A percentile compares a stretch with the other conserved stretches of the same genome.
phyloP scores from a whole-genome alignment of 2,797 vertebrate genomes.

The Esox masquinongy region DNA sequence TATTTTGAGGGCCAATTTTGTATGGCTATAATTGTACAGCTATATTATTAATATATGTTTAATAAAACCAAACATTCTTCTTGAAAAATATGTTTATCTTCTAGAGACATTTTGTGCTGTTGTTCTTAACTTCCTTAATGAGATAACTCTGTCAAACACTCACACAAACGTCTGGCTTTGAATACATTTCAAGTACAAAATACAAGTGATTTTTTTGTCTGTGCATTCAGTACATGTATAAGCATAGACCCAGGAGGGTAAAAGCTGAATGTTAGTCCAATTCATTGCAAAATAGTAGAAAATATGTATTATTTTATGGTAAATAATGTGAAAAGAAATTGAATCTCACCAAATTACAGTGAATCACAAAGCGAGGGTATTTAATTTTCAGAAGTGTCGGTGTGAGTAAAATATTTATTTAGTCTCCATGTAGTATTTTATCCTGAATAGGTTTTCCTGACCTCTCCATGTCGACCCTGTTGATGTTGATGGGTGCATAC shows the following conservation, averaged over 20 bases:
- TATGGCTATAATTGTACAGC: slow-evolving; percentile 88
- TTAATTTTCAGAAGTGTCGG: slow-evolving; percentile 27
- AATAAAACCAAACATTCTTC: slow-evolving; percentile 79
- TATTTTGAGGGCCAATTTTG: slow-evolving; percentile 81
- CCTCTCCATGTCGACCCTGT: no score
- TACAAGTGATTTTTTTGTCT: background rate
- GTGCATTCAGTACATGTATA: background rate
- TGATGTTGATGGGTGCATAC: no score
- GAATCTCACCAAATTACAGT: slow-evolving; percentile 21
- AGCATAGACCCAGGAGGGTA: background rate
- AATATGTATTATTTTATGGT: background rate
- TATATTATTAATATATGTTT: slow-evolving; percentile 91
- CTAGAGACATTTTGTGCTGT: slow-evolving; percentile 9
- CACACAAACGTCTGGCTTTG: background rate
- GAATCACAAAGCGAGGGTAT: slow-evolving; percentile 18
- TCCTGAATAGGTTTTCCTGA: slow-evolving; percentile 10
- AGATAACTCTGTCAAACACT: background rate
- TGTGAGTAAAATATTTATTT: slow-evolving; percentile 19
- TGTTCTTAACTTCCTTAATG: background rate
- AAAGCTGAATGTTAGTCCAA: background rate
- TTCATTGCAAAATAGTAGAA: background rate
- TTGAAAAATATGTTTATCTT: slow-evolving; percentile 22
- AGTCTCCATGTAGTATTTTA: slow-evolving; percentile 23
- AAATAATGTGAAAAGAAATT: slow-evolving; percentile 15
- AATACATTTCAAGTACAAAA: background rate